Evolutionary conservation across 2,113 vertebrate species (phyloP).

Genomic region (Semnornis frantzii): DNA sequence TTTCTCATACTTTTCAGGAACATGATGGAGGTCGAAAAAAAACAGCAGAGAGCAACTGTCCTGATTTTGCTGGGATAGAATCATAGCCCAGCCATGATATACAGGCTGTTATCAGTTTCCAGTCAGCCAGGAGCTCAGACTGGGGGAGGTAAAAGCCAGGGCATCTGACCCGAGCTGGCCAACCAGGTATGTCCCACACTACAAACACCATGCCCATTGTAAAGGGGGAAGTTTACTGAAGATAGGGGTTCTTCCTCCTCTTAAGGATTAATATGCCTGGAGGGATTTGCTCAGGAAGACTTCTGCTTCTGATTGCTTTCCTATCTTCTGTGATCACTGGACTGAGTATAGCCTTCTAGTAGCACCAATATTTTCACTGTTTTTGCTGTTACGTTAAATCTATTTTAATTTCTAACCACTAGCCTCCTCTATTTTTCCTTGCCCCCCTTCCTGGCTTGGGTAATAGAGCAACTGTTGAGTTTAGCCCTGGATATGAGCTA

Average conservation of each 20-base stretch:
- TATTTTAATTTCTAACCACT: not conserved
- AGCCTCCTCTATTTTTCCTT: not conserved
- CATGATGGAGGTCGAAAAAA: not conserved
- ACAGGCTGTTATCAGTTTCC: not conserved
- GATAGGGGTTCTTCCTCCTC: not conserved
- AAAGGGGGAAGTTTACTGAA: not conserved
- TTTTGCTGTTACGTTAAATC: not conserved
- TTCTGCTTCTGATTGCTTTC: not conserved
- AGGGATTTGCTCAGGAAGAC: not conserved
- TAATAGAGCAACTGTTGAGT: not conserved
- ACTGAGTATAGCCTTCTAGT: not conserved
- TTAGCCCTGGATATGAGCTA: not conserved
- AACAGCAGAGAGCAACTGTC: not conserved
- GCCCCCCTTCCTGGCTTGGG: not conserved
- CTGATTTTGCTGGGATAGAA: not conserved
- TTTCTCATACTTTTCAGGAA: not conserved
- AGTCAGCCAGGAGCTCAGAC: not conserved
- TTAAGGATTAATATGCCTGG: not conserved
- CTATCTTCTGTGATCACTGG: not conserved
- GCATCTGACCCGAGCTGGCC: not conserved
- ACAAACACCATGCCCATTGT: not conserved
- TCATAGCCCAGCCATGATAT: not conserved
- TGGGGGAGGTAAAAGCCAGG: not conserved
- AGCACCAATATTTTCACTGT: not conserved
- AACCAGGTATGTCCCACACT: not conserved